Evolutionary conservation across 2,113 vertebrate species (phyloP).

Genomic region (Clarias macrocephalus): DNA sequence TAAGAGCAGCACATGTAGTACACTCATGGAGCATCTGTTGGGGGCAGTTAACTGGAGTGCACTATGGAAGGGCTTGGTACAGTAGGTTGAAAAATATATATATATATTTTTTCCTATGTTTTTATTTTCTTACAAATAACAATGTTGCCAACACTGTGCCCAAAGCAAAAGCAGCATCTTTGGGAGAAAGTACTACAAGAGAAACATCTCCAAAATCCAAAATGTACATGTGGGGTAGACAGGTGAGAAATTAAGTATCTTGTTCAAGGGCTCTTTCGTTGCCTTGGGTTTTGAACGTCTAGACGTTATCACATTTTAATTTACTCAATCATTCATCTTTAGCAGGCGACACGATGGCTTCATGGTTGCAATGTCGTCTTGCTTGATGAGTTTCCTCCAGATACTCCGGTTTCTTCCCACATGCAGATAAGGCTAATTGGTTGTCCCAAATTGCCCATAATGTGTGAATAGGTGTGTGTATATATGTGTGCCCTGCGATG

Average conservation of each 20-base stretch:
- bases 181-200: neutral
- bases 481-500: too few species aligned
- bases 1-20: too few species aligned
- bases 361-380: too few species aligned
- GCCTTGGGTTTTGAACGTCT: neutral
- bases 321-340: neutral
- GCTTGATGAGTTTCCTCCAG: too few species aligned
- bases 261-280: neutral
- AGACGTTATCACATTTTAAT: neutral
- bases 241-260: neutral
- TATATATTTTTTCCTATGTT: neutral
- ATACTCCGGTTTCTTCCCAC: too few species aligned
- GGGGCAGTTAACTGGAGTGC: neutral
- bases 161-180: neutral
- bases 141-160: neutral
- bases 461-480: too few species aligned
- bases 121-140: too few species aligned
- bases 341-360: too few species aligned
- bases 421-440: too few species aligned
- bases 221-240: neutral
- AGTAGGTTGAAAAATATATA: neutral
- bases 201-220: neutral
- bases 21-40: neutral
- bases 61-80: neutral
- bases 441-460: too few species aligned